Evolutionary conservation across 2,888 invertebrate species (phyloP), one percentile per base, ranked within the genome.

Genomic region (Eilema caniola): DNA sequence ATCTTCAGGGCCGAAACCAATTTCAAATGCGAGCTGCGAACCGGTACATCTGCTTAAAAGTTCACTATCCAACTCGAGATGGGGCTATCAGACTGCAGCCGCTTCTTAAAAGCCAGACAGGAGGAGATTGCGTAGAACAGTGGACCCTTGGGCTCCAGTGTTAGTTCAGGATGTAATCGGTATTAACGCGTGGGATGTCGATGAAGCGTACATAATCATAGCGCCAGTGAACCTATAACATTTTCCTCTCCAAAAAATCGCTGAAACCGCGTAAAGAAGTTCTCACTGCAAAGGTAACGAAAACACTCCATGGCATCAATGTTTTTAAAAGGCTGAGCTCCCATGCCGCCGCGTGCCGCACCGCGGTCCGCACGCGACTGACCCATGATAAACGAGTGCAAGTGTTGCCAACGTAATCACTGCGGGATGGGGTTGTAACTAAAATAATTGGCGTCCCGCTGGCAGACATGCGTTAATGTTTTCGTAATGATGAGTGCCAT

Each of bases 371-470:
- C 92, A 89, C 90, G 88, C 88, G 90, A 88, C 88, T 87, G 86
- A 76, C 86, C 86, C 87, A 86, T 90, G 90, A 90, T 89, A 86
- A 88, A 91, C 89, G 88, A 90, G 88, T 78, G 83, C 85, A 87
- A 90, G 91, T 94, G 92, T 93, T 91, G 89, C 92, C 88, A 92
- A 81, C 76, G 85, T 89, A 89, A 89, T 89, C 88, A 88, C 80
- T 83, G 82, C 86, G 81, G 85, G 93, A 93, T 92, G 90, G 94
- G 94, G 94, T 92, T 94, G 92, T 91, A 86, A 86, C 81, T 82
- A 84, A 89, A 92, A 93, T 95, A 95, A 95, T 95, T 95, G 95
- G 95, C 95, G 86, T 93, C 95, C 95, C 93, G 94, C 92, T 88
- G 94, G 81, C 86, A 81, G 86, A 82, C 92, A 89, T 88, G 90